phyloP scores from a whole-genome alignment of 1,140 invertebrate genomes.

The Dinoponera quadriceps region DNA sequence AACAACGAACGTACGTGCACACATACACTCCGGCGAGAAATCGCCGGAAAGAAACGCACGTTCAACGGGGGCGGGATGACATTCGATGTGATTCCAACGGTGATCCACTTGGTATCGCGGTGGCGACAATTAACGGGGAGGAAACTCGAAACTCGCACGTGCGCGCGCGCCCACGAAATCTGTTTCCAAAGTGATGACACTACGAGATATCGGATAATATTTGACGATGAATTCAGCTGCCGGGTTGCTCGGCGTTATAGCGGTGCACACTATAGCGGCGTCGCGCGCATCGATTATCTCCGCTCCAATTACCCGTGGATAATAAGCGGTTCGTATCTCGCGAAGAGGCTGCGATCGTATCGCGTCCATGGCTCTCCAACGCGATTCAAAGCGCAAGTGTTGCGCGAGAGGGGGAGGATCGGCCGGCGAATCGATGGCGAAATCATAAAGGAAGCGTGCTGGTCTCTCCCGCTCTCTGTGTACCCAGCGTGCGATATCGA shows the following conservation, averaged over 20 bases:
- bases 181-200: conserved; percentile 40
- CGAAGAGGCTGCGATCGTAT: conserved; percentile 62
- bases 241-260: conserved; percentile 51
- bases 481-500: conserved; percentile 63
- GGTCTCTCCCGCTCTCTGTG: conserved; percentile 15
- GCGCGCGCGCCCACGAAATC: neutral
- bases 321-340: conserved; percentile 61
- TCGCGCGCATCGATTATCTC: conserved; percentile 62
- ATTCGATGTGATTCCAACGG: too few relatives aligned
- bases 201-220: conserved; percentile 53
- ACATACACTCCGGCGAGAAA: too few relatives aligned
- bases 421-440: conserved; percentile 29
- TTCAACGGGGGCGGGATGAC: too few relatives aligned
- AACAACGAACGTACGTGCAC: neutral
- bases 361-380: conserved; percentile 39
- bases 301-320: conserved; percentile 51
- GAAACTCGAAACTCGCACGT: conserved; percentile 4
- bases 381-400: conserved; percentile 29
- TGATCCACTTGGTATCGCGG: neutral
- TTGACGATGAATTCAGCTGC: conserved; percentile 58
- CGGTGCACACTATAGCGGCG: conserved; percentile 14
- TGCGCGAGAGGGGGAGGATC: too few relatives aligned
- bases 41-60: too few relatives aligned
- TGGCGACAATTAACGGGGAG: conserved; percentile 29
- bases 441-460: conserved; percentile 51